These are phyloP conservation scores for Beroe ovata DNA, from an alignment of 37 sponge, comb jelly and placozoan species.

Conservation along the genomic window DNA sequence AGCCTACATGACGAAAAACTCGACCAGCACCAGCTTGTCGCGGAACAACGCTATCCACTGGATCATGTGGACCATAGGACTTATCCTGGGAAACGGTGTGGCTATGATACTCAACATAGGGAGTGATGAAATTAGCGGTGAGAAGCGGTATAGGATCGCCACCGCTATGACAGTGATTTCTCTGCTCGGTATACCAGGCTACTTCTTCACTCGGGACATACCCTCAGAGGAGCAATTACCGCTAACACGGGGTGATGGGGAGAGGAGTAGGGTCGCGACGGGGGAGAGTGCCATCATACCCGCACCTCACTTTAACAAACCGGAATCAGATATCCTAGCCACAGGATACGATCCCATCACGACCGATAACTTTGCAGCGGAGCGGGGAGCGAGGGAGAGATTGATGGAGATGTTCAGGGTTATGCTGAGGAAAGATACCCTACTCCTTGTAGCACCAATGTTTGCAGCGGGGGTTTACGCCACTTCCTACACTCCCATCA, in stretches of 20 bases:
- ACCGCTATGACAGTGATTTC: neutral
- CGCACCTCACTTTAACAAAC: neutral
- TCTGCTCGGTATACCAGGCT: slow-evolving; percentile 26
- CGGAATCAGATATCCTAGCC: neutral
- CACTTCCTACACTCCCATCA: slow-evolving; percentile 61
- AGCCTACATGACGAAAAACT: slow-evolving; percentile 46
- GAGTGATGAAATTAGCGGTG: neutral
- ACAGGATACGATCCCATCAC: neutral
- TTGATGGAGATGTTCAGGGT: slow-evolving; percentile 3
- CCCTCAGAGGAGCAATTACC: neutral
- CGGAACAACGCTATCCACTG: slow-evolving; percentile 52
- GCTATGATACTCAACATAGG: slow-evolving; percentile 34
- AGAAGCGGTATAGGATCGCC: slow-evolving; percentile 31
- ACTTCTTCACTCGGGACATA: slow-evolving; percentile 44
- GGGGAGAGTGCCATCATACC: neutral
- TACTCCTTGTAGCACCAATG: slow-evolving; percentile 23
- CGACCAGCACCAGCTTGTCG: neutral
- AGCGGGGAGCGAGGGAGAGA: neutral
- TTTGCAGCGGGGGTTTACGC: slow-evolving; percentile 52
- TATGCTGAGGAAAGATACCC: slow-evolving; percentile 40
- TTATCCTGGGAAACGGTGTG: slow-evolving; percentile 20
- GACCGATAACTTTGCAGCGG: neutral
- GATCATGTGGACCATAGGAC: slow-evolving; percentile 28
- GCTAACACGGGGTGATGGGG: neutral
- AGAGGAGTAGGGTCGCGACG: neutral